These are phyloP conservation scores for Catostomus latipinnis DNA, from an alignment of 2,797 vertebrate genomes.

Conservation along the genomic window DNA sequence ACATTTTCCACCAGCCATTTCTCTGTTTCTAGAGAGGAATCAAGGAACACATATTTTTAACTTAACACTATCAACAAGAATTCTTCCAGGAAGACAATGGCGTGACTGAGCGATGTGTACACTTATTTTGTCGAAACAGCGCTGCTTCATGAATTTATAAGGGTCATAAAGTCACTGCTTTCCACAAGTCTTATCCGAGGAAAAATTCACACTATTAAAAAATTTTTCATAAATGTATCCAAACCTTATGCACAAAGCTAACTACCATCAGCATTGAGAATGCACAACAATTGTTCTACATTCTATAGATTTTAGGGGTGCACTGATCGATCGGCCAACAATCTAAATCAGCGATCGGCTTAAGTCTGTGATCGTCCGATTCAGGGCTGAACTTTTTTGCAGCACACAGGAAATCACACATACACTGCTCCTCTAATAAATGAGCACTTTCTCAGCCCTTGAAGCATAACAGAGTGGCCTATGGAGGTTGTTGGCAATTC, in stretches of 20 bases:
- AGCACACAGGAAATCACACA: too few relatives aligned
- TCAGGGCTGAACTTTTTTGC: too few relatives aligned
- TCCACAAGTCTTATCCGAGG: background rate
- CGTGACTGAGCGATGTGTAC: background rate
- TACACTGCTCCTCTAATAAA: too few relatives aligned
- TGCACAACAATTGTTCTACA: background rate
- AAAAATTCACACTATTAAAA: constrained; percentile 27
- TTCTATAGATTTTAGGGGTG: background rate
- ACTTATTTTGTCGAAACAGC: constrained; percentile 39
- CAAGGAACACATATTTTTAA: background rate
- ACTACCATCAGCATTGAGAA: background rate
- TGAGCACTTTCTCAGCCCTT: too few relatives aligned
- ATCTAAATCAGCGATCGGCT: too few relatives aligned
- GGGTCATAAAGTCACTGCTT: constrained; percentile 9
- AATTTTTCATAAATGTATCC: background rate
- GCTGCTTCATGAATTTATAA: constrained; percentile 24
- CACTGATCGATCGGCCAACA: too few relatives aligned
- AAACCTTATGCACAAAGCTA: background rate
- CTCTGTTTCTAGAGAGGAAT: background rate
- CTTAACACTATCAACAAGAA: constrained; percentile 11
- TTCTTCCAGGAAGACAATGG: constrained; percentile 26
- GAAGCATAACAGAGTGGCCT: too few relatives aligned
- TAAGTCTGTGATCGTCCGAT: too few relatives aligned
- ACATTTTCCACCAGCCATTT: background rate
- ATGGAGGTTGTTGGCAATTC: too few relatives aligned